A percentile compares a stretch with the other conserved stretches of the same genome.
These are phyloP conservation scores for Penelope pileata DNA, from an alignment of 2,113 vertebrate species.

Conservation along the genomic window DNA sequence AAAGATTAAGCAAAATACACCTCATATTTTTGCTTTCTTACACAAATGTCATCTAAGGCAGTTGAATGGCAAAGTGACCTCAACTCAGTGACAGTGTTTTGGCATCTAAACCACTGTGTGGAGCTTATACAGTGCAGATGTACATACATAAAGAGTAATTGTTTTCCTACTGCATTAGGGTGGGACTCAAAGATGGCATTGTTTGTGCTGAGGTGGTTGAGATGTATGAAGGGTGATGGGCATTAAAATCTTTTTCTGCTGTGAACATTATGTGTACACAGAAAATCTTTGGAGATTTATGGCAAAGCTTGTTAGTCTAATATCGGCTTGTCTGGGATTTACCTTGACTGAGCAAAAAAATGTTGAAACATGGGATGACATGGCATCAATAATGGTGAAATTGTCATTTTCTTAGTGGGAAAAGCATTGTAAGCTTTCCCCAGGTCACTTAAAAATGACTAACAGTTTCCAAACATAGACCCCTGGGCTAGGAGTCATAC, in stretches of 20 bases:
- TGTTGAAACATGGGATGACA: not conserved
- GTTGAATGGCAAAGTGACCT: not conserved
- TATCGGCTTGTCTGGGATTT: not conserved
- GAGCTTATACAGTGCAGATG: not conserved
- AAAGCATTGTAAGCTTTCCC: not conserved
- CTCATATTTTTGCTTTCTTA: not conserved
- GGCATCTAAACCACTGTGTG: not conserved
- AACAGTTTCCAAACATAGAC: not conserved
- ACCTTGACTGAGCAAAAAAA: not conserved
- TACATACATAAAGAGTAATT: not conserved
- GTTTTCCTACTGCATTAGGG: not conserved
- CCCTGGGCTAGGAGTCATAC: not conserved
- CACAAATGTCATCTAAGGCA: not conserved
- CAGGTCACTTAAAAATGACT: not conserved
- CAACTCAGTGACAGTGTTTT: not conserved
- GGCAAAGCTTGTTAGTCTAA: not conserved
- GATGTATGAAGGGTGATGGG: not conserved
- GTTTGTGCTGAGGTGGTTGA: not conserved
- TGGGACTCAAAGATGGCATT: not conserved
- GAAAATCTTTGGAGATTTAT: not conserved
- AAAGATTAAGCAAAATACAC: not conserved
- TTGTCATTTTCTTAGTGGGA: not conserved
- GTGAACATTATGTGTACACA: not conserved
- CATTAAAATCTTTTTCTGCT: fast-evolving
- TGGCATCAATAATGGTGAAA: not conserved